Conservation (phyloP, 2,888 invertebrate genomes). For the Cerastis leucographa region DNA sequence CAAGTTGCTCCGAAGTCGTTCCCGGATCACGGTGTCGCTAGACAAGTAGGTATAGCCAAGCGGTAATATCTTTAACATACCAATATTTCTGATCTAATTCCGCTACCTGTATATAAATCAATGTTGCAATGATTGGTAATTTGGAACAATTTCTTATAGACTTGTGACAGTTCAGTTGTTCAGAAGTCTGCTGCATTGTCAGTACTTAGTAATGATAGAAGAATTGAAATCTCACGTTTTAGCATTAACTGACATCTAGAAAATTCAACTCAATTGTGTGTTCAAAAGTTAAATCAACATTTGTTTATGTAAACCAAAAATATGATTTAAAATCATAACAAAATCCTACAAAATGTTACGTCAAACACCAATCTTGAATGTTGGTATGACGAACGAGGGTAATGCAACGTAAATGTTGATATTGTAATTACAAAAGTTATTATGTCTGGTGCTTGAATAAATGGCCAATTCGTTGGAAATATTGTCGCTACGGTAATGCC, state of each 20-base stretch:
- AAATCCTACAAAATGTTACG: conserved; percentile 26
- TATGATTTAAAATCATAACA: conserved; percentile 24
- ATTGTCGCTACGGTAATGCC: conserved; percentile 87
- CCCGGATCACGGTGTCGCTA: too few species aligned
- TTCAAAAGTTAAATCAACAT: not conserved
- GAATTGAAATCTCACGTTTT: not conserved
- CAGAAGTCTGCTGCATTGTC: not conserved
- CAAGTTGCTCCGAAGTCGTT: too few species aligned
- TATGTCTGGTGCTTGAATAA: conserved; percentile 85
- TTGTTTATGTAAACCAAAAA: not conserved
- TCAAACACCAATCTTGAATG: conserved; percentile 25
- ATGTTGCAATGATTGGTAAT: not conserved
- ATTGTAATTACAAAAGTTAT: conserved; percentile 87
- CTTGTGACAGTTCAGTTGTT: too few species aligned
- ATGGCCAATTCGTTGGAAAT: conserved; percentile 88
- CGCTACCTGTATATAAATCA: not conserved
- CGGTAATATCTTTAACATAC: not conserved
- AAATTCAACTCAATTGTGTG: not conserved
- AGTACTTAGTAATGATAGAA: not conserved
- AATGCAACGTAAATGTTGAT: conserved; percentile 76
- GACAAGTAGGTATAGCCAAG: not conserved
- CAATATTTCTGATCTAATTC: not conserved
- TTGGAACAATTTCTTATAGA: too few species aligned
- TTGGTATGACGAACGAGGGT: conserved; percentile 55
- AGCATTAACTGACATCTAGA: not conserved